phyloP scores from a whole-genome alignment of 2,797 vertebrate species.

The Cynodonichthys magdalenae region DNA sequence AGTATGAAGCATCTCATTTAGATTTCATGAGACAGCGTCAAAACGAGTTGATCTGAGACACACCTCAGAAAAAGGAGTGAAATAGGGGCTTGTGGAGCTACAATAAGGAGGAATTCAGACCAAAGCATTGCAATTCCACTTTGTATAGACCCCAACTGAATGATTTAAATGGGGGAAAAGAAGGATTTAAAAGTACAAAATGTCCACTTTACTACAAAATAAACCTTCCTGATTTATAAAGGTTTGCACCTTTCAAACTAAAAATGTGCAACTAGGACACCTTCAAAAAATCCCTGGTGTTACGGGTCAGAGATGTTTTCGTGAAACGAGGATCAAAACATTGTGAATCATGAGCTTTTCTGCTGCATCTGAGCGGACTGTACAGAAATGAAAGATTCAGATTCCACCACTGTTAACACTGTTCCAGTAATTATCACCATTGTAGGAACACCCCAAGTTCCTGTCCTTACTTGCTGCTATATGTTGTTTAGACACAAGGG shows the following conservation, averaged over 20 bases:
- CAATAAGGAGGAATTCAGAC: too few relatives aligned
- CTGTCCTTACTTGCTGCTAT: constrained; percentile 18
- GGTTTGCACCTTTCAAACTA: background rate
- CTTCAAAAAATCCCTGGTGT: background rate
- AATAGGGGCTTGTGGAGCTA: too few relatives aligned
- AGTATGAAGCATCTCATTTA: too few relatives aligned
- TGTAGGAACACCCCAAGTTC: constrained; percentile 2
- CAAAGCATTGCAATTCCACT: too few relatives aligned
- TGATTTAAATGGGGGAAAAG: too few relatives aligned
- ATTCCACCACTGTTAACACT: constrained; percentile 3
- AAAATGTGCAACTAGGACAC: background rate
- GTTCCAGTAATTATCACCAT: constrained; percentile 20
- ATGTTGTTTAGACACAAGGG: constrained; percentile 11
- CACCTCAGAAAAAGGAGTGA: too few relatives aligned
- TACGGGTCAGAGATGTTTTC: background rate
- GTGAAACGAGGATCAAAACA: background rate
- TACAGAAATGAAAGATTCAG: constrained; percentile 1
- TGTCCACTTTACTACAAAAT: background rate
- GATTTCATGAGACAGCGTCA: too few relatives aligned
- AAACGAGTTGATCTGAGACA: too few relatives aligned
- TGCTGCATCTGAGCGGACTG: background rate
- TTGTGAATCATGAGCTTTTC: background rate
- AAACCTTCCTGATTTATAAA: too few relatives aligned
- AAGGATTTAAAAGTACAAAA: too few relatives aligned
- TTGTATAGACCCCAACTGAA: too few relatives aligned